phyloP scores from a whole-genome alignment of 2,888 invertebrate species.

The Balanococcus diminutus region DNA sequence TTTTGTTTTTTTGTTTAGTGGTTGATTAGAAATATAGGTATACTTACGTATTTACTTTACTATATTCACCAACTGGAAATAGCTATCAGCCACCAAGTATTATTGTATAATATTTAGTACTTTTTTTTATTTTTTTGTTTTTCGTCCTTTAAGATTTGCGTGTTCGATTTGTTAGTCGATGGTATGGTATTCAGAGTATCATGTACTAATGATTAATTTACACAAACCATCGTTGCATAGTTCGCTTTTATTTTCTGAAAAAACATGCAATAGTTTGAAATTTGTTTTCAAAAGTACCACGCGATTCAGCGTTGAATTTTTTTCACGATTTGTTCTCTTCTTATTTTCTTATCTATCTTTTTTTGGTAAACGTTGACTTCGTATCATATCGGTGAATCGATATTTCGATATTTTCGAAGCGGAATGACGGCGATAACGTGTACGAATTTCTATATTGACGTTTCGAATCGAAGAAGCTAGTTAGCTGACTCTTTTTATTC shows the following conservation, averaged over 20 bases:
- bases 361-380: no score
- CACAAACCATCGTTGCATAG: no score
- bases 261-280: background rate
- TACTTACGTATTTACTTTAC: background rate
- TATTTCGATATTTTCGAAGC: background rate
- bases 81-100: slow-evolving; percentile 16
- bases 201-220: no score
- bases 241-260: background rate
- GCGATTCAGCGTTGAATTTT: background rate
- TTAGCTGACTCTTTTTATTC: background rate
- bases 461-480: background rate
- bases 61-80: background rate
- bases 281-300: background rate
- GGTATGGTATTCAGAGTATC: no score
- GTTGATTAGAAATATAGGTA: background rate
- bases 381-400: slow-evolving; percentile 22
- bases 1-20: background rate
- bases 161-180: background rate
- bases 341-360: background rate
- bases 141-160: slow-evolving; percentile 17
- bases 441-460: background rate
- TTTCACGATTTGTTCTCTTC: background rate
- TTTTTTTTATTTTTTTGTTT: background rate
- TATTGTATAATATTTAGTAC: background rate
- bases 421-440: background rate